phyloP scores from a whole-genome alignment of 2,113 vertebrate genomes.

The Ifrita kowaldi region DNA sequence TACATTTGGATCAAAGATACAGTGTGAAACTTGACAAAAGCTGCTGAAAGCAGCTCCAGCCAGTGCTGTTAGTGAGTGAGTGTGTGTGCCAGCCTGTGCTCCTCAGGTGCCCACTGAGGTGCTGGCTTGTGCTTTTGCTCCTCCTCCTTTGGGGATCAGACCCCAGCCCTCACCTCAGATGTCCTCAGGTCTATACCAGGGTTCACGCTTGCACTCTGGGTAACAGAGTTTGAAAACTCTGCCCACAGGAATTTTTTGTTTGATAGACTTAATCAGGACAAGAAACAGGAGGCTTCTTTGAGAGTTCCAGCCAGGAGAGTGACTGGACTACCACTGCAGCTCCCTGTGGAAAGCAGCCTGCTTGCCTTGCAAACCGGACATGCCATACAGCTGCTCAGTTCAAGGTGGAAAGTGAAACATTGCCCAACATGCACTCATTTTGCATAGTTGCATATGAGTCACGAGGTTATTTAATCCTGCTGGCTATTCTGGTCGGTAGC shows the following conservation, averaged over 20 bases:
- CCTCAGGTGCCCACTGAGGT: not conserved
- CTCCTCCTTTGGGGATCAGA: not conserved
- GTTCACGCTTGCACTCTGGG: not conserved
- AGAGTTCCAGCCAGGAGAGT: not conserved
- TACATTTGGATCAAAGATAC: not conserved
- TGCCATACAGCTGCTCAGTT: not conserved
- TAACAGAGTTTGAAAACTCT: not conserved
- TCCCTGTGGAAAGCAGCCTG: not conserved
- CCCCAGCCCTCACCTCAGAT: no score
- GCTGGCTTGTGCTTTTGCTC: not conserved
- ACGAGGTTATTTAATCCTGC: not conserved
- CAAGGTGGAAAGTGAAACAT: not conserved
- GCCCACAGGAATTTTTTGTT: not conserved
- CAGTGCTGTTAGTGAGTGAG: rapidly evolving
- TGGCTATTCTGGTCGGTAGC: not conserved
- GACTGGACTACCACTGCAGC: not conserved
- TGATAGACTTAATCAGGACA: not conserved
- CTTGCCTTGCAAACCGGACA: not conserved
- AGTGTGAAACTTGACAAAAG: not conserved
- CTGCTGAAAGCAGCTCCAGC: not conserved
- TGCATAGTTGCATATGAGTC: not conserved
- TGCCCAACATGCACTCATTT: rapidly evolving
- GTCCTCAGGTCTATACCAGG: not conserved
- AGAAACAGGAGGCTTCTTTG: not conserved
- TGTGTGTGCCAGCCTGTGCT: rapidly evolving